phyloP scores from a whole-genome alignment of 2,888 invertebrate species.

The Tipula unca region DNA sequence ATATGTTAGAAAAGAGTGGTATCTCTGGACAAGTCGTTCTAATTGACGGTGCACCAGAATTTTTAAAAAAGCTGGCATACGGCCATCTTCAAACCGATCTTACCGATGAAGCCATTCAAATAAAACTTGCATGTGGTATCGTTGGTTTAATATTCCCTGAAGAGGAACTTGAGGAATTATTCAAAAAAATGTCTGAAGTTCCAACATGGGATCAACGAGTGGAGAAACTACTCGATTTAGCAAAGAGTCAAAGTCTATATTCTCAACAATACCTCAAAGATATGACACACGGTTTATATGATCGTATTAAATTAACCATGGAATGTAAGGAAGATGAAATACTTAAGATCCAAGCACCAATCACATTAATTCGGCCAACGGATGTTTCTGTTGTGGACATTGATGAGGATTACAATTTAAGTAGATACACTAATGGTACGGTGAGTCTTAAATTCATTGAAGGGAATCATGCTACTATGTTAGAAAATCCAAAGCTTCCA shows the following conservation, averaged over 20 bases:
- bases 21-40: conserved; percentile 55
- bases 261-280: conserved; percentile 40
- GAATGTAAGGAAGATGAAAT: conserved; percentile 42
- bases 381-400: too few species aligned
- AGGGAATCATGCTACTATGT: too few species aligned
- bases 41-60: conserved; percentile 81
- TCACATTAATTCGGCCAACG: too few species aligned
- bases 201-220: conserved; percentile 51
- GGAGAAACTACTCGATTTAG: conserved; percentile 44
- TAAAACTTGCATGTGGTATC: conserved; percentile 33
- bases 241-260: too few species aligned
- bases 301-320: conserved; percentile 48
- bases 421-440: conserved; percentile 47
- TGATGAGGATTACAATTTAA: conserved; percentile 61
- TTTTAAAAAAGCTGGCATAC: too few species aligned
- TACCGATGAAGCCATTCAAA: conserved; percentile 34
- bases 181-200: conserved; percentile 44
- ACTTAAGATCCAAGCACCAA: too few species aligned
- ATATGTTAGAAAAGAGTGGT: conserved; percentile 59
- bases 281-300: conserved; percentile 43
- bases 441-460: conserved; percentile 51
- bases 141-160: conserved; percentile 36
- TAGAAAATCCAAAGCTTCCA: too few species aligned
- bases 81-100: conserved; percentile 32
- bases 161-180: conserved; percentile 33